Evolutionary conservation across 2,113 vertebrate species (phyloP).

Genomic region (Accipiter virgatus): DNA sequence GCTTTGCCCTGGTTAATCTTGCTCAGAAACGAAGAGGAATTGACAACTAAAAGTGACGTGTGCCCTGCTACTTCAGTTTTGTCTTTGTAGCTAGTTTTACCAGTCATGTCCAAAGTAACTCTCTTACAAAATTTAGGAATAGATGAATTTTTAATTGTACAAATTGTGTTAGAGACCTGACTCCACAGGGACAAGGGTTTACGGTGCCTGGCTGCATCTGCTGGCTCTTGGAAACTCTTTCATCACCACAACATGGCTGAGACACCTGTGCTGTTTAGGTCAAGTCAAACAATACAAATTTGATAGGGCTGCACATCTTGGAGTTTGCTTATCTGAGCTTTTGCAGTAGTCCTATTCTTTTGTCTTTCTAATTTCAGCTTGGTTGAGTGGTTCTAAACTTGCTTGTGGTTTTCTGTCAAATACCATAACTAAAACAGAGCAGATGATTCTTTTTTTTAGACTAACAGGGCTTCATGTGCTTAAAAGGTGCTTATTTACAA

Average conservation of each 20-base stretch:
- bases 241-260: not conserved
- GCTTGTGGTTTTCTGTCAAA: not conserved
- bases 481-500: not conserved
- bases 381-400: not conserved
- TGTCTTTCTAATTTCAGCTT: not conserved
- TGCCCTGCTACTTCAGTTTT: not conserved
- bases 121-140: accelerated
- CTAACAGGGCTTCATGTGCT: not conserved
- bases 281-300: not conserved
- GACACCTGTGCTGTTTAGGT: not conserved
- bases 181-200: not conserved
- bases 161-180: not conserved
- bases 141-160: not conserved
- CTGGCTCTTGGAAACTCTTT: not conserved
- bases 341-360: not conserved
- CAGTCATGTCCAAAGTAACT: not conserved
- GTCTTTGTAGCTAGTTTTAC: not conserved
- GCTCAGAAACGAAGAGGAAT: not conserved
- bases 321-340: not conserved
- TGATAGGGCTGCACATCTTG: not conserved
- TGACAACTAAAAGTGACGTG: not conserved
- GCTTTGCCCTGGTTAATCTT: not conserved
- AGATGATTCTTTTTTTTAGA: not conserved
- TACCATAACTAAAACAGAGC: not conserved
- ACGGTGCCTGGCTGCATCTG: not conserved